Evolutionary conservation across 1,140 invertebrate species (phyloP), one percentile per base, ranked within the genome.

Genomic region (Drosophila lacertosa): DNA sequence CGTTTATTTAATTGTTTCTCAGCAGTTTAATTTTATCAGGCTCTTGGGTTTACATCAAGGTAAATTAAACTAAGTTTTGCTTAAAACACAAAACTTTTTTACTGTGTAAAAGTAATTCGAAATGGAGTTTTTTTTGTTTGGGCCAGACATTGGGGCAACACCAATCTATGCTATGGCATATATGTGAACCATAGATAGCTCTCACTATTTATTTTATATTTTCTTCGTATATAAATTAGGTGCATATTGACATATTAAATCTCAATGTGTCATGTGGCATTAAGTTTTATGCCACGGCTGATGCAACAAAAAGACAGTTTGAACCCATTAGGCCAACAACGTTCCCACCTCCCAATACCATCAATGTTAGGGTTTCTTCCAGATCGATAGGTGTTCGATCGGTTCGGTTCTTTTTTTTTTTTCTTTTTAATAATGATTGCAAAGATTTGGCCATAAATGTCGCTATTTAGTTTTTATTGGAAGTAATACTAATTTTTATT

Each of bases 401-500:
- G 6, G 26, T 33, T 29, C 20, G 22, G 9, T 26, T 20, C 20
- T 18, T 37, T 42, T 60, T 22, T 9, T 32, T 26, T 32, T 42
- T 47, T 63, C 64, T 71, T 45, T 68, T 82, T 67, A 88, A 88
- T 86, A 89, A 81, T 66, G 73, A 80, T 81, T 89, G 81, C 88
- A 89, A 89, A 89, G 86, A 89, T 89, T 89, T 89, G 77, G 80
- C 75, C 74, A 70, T 89, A 89, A 89, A 89, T 89, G 86, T 89
- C 86, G 86, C 86, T 89, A 89, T 89, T 89, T 89, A 86, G 81
- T 79, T 89, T 89, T 89, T 89, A 89, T 89, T 89, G 86, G 86
- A 89, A 89, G 86, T 89, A 77, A 89, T 86, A 89, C 79, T 88
- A 82, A 88, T 88, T 88, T 88, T 88, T 88, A 88, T 88, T 82